Conservation (phyloP, 1,140 invertebrate genomes). For the Neoseiulus cucumeris region DNA sequence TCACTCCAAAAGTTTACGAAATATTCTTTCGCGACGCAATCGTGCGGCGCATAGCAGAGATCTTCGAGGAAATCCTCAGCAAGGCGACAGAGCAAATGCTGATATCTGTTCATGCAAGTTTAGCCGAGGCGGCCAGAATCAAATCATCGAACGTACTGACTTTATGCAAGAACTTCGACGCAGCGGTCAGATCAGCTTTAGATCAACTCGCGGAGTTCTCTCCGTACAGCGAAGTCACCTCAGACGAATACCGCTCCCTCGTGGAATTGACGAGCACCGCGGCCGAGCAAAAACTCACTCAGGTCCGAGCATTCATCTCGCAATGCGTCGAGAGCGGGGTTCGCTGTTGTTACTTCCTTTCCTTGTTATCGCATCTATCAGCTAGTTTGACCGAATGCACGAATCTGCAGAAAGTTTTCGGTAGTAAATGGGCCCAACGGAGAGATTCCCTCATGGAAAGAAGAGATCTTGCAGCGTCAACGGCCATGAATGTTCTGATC, state of each 20-base stretch:
- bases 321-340: conserved; percentile 9
- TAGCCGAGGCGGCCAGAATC: not conserved
- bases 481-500: not conserved
- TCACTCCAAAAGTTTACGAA: not conserved
- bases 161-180: not conserved
- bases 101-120: not conserved
- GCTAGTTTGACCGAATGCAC: not conserved
- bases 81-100: not conserved
- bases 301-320: not conserved
- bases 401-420: conserved; percentile 1
- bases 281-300: conserved; percentile 1
- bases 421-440: not conserved
- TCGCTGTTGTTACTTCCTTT: conserved; percentile 5
- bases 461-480: not conserved
- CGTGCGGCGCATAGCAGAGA: not conserved
- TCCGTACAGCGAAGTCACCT: not conserved
- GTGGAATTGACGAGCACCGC: not conserved
- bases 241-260: conserved; percentile 8
- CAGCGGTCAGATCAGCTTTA: not conserved
- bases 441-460: not conserved
- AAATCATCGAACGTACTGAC: not conserved
- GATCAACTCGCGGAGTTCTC: not conserved
- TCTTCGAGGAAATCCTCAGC: not conserved
- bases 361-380: not conserved
- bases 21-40: not conserved